Percentiles rank a stretch among this genome's conserved stretches.
phyloP scores from a whole-genome alignment of 2,113 vertebrate genomes.

The Hipposideros armiger region DNA sequence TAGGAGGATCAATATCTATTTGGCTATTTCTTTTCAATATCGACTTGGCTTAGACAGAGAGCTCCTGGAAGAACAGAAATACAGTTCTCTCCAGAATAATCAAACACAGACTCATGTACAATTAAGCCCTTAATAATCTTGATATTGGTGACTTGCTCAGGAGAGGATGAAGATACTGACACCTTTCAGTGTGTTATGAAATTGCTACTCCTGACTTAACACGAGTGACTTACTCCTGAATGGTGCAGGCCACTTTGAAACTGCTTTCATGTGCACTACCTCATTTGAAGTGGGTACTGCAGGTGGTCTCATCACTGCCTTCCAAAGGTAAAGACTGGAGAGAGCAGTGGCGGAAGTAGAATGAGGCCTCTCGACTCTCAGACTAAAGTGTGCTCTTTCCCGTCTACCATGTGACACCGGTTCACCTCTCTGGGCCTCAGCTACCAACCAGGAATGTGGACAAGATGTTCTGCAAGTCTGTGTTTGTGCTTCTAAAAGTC shows the following conservation, averaged over 20 bases:
- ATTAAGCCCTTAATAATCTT: conserved; percentile 45
- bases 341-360: not conserved
- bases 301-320: too few relatives aligned
- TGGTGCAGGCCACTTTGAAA: not conserved
- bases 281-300: not conserved
- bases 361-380: not conserved
- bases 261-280: not conserved
- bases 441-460: not conserved
- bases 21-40: not conserved
- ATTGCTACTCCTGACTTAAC: conserved; percentile 29
- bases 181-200: not conserved
- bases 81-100: conserved; percentile 3
- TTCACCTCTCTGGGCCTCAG: not conserved
- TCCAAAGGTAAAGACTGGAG: not conserved
- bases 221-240: not conserved
- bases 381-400: not conserved
- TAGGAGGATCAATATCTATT: not conserved
- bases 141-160: conserved; percentile 4
- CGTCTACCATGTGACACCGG: not conserved
- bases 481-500: not conserved
- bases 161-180: not conserved
- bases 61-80: not conserved
- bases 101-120: not conserved
- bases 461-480: not conserved
- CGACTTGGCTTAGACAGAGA: not conserved